Conservation (phyloP, 2,888 invertebrate species). For the Diachrysia chrysitis region DNA sequence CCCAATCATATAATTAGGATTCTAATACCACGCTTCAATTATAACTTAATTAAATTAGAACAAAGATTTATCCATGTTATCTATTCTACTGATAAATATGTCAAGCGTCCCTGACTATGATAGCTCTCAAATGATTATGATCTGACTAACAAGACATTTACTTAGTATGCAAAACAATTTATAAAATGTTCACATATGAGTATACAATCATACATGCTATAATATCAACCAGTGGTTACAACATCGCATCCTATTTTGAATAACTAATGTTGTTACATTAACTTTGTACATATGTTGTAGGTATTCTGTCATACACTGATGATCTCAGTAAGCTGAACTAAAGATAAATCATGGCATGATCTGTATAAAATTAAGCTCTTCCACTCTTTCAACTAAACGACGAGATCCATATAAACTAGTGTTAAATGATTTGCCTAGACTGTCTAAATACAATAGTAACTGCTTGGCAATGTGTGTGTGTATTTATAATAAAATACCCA, state of each 20-base stretch:
- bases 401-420: no score
- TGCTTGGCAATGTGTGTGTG: no score
- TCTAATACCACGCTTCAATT: no score
- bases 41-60: not conserved
- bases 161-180: not conserved
- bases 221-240: slow-evolving; percentile 2
- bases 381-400: no score
- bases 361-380: no score
- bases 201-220: not conserved
- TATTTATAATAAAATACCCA: no score
- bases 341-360: no score
- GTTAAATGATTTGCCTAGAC: no score
- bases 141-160: not conserved
- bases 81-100: not conserved
- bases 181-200: not conserved
- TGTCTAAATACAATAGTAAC: no score
- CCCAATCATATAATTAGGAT: slow-evolving; percentile 47
- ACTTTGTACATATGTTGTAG: not conserved
- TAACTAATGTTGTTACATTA: not conserved
- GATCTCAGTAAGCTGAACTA: no score
- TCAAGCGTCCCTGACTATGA: not conserved
- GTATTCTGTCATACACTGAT: not conserved
- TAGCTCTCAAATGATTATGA: not conserved
- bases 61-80: not conserved
- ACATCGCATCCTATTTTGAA: not conserved